Percentiles rank a stretch among this genome's conserved stretches.
Conservation (phyloP, 1,140 invertebrate genomes). For the Leptinotarsa texana region DNA sequence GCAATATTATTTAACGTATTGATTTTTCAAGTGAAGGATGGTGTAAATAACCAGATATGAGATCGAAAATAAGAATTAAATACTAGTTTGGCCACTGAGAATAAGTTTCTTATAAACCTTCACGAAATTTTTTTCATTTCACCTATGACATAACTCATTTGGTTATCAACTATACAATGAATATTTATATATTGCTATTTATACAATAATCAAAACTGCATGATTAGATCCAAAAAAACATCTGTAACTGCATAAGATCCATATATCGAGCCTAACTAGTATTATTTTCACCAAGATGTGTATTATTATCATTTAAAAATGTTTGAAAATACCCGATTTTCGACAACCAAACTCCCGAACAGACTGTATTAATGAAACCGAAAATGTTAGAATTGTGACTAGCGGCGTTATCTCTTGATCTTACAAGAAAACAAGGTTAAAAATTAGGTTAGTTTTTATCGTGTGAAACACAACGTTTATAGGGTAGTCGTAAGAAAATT, state of each 20-base stretch:
- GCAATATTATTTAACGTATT: too few relatives aligned
- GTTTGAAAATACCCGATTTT: not conserved
- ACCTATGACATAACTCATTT: slow-evolving; percentile 13
- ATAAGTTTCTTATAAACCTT: not conserved
- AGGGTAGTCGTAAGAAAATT: slow-evolving; percentile 3
- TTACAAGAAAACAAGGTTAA: slow-evolving; percentile 40
- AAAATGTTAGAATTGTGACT: slow-evolving; percentile 52
- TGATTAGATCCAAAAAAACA: slow-evolving; percentile 13
- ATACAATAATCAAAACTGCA: slow-evolving; percentile 23
- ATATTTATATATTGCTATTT: slow-evolving; percentile 28
- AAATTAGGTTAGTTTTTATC: slow-evolving; percentile 48
- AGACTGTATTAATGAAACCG: slow-evolving; percentile 34
- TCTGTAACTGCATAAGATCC: slow-evolving; percentile 6
- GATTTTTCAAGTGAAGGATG: too few relatives aligned
- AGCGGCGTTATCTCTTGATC: slow-evolving; percentile 47
- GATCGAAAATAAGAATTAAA: too few relatives aligned
- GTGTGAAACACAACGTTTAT: slow-evolving; percentile 35
- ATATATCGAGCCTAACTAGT: slow-evolving; percentile 23
- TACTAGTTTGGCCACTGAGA: too few relatives aligned
- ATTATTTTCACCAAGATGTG: slow-evolving; percentile 16
- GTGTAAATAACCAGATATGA: too few relatives aligned
- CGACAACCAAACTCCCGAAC: slow-evolving; percentile 28
- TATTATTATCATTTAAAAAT: slow-evolving; percentile 11
- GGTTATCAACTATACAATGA: slow-evolving; percentile 16
- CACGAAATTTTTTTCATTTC: slow-evolving; percentile 9